These are phyloP conservation scores for Cyclopterus lumpus DNA, from an alignment of 2,797 vertebrate species.

Conservation along the genomic window DNA sequence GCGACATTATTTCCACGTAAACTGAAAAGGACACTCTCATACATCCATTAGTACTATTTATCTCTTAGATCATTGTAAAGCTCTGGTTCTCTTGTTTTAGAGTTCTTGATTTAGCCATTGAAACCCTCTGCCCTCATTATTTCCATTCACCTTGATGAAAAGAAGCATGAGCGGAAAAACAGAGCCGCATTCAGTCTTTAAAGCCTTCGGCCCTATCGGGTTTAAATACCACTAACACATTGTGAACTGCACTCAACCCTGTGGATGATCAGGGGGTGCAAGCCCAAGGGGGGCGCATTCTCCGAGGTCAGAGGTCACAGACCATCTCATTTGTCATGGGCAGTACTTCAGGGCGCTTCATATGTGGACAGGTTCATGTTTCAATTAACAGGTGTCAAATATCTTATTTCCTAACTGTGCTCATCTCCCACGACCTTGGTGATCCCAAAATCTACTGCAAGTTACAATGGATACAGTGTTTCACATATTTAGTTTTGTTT, in stretches of 20 bases:
- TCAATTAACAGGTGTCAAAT: conserved; percentile 73
- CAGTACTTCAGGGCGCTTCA: conserved; percentile 50
- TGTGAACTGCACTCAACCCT: conserved; percentile 67
- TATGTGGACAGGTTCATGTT: conserved; percentile 62
- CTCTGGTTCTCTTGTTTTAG: conserved; percentile 51
- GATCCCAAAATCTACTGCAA: conserved; percentile 42
- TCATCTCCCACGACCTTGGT: conserved; percentile 51
- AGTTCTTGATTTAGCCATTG: conserved; percentile 61
- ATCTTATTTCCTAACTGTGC: conserved; percentile 50
- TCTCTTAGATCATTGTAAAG: conserved; percentile 46
- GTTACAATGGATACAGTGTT: conserved; percentile 40
- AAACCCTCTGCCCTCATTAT: conserved; percentile 64
- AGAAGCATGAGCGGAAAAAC: conserved; percentile 72
- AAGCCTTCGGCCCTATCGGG: conserved; percentile 63
- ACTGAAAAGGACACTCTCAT: conserved; percentile 32
- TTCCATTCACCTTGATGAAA: conserved; percentile 74
- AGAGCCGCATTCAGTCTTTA: conserved; percentile 66
- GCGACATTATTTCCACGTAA: conserved; percentile 30
- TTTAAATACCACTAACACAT: conserved; percentile 65
- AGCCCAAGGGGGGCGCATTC: conserved; percentile 49
- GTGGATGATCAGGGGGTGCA: conserved; percentile 37
- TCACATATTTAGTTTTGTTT: conserved; percentile 17
- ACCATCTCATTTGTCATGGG: conserved; percentile 63
- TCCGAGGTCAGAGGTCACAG: conserved; percentile 58
- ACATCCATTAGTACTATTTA: conserved; percentile 30